Percentiles rank a stretch among this genome's conserved stretches.
phyloP scores from a whole-genome alignment of 2,113 vertebrate genomes.

The Sterna hirundo region DNA sequence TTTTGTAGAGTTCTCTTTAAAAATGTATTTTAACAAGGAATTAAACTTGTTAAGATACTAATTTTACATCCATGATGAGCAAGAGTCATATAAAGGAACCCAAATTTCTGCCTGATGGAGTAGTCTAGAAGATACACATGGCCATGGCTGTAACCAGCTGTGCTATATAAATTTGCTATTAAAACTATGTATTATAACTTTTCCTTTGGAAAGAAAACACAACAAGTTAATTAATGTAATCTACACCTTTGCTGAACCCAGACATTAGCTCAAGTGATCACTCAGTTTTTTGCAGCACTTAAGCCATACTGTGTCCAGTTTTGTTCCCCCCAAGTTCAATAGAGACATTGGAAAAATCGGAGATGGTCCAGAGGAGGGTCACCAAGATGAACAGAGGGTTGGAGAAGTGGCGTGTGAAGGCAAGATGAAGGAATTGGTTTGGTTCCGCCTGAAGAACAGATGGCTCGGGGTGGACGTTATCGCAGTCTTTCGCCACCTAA shows the following conservation, averaged over 20 bases:
- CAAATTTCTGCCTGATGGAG: neutral
- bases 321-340: neutral
- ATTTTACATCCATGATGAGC: neutral
- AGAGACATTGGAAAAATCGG: neutral
- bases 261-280: neutral
- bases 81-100: neutral
- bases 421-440: neutral
- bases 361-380: neutral
- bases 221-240: neutral
- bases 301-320: neutral
- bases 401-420: neutral
- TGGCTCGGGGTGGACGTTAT: neutral
- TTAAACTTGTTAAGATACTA: neutral
- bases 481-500: neutral
- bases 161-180: neutral
- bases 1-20: neutral
- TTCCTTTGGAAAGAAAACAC: neutral
- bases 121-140: neutral
- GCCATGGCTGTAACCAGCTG: neutral
- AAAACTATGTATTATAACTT: neutral
- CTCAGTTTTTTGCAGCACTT: neutral
- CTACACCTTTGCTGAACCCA: neutral
- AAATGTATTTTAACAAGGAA: neutral
- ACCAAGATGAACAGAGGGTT: neutral
- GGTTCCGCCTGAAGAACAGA: neutral